Evolutionary conservation across 2,113 vertebrate genomes (phyloP).

Genomic region (Bufo bufo): DNA sequence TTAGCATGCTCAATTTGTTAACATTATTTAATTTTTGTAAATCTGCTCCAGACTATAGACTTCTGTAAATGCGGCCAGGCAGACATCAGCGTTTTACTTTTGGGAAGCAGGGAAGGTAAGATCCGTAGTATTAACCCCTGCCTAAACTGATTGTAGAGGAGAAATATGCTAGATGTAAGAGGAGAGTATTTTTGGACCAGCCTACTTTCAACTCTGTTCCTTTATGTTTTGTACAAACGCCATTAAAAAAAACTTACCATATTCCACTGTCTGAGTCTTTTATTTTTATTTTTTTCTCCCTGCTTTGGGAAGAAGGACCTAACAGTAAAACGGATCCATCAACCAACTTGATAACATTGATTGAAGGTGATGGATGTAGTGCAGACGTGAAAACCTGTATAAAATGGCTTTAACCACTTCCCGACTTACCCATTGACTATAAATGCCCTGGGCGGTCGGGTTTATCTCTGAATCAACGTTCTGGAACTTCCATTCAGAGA

Average conservation of each 20-base stretch:
- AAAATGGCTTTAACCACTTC: too few species aligned
- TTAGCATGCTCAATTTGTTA: background rate
- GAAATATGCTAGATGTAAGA: background rate
- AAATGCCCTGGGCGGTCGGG: too few species aligned
- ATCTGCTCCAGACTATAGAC: background rate
- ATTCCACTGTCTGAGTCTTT: background rate
- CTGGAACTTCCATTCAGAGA: too few species aligned
- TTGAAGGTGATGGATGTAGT: too few species aligned
- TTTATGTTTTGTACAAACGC: slow-evolving; percentile 21
- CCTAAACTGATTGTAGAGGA: background rate
- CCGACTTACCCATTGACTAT: too few species aligned
- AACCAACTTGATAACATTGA: too few species aligned
- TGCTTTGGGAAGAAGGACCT: background rate
- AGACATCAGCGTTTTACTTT: background rate
- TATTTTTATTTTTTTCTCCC: background rate
- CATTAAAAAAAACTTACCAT: background rate
- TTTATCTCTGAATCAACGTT: too few species aligned
- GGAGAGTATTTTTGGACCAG: background rate
- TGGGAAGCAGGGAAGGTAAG: background rate
- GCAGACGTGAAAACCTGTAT: too few species aligned
- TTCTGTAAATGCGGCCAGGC: background rate
- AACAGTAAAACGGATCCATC: background rate
- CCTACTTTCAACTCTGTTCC: background rate
- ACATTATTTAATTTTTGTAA: slow-evolving; percentile 18
- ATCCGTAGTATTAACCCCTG: background rate